These are phyloP conservation scores for Standfussiana lucernea DNA, from an alignment of 2,888 invertebrate genomes.

Conservation along the genomic window DNA sequence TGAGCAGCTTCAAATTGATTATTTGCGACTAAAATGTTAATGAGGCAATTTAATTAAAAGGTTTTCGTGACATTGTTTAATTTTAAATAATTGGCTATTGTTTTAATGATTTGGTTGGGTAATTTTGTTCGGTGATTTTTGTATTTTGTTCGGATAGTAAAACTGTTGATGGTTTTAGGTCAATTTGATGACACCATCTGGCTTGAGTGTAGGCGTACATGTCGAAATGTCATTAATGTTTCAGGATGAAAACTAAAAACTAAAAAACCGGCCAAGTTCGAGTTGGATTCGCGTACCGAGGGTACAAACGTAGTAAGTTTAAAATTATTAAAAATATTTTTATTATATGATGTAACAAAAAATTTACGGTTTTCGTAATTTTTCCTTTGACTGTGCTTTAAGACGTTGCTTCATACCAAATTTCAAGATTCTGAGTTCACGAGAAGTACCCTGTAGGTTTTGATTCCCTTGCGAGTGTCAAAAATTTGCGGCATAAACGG, in stretches of 20 bases:
- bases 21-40: constrained; percentile 20
- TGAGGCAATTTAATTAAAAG: constrained; percentile 44
- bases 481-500: too few species aligned
- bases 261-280: too few species aligned
- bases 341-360: too few species aligned
- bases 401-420: too few species aligned
- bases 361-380: too few species aligned
- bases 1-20: constrained; percentile 47
- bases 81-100: constrained; percentile 43
- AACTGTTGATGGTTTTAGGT: constrained; percentile 20
- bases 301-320: too few species aligned
- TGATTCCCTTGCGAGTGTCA: too few species aligned
- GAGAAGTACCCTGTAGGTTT: too few species aligned
- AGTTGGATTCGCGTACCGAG: too few species aligned
- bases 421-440: too few species aligned
- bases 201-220: neutral
- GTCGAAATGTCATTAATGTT: neutral
- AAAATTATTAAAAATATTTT: too few species aligned
- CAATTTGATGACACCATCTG: neutral
- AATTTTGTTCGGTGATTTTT: constrained; percentile 18
- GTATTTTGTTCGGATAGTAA: constrained; percentile 2
- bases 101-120: constrained; percentile 29
- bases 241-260: neutral
- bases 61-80: constrained; percentile 46
- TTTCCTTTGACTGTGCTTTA: too few species aligned